Conservation (phyloP, 2,113 vertebrate genomes). For the rabbit (Oryctolagus cuniculus) region DNA sequence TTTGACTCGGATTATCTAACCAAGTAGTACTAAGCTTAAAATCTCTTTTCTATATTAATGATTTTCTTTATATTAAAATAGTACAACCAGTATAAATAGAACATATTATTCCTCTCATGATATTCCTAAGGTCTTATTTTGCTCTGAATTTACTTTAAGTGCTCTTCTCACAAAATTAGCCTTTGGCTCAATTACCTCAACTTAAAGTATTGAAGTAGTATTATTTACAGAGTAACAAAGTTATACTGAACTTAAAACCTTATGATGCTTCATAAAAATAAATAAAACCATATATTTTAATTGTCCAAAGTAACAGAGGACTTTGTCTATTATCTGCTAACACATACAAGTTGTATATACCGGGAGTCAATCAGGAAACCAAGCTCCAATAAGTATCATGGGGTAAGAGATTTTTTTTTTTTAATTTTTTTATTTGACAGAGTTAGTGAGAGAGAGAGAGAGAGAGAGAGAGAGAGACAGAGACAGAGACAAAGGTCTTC, state of each 20-base stretch:
- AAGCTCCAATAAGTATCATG: not conserved
- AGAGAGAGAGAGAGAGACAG: too few relatives aligned
- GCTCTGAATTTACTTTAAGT: not conserved
- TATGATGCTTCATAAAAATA: not conserved
- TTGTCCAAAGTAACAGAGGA: not conserved
- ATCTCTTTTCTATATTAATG: not conserved
- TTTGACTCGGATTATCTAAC: slow-evolving; percentile 23
- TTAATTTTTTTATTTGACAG: not conserved
- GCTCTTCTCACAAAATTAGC: not conserved
- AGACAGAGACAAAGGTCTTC: too few relatives aligned
- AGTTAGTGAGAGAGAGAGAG: too few relatives aligned
- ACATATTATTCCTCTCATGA: not conserved
- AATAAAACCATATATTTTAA: not conserved
- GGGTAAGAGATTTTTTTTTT: not conserved
- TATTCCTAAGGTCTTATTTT: not conserved
- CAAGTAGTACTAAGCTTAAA: not conserved
- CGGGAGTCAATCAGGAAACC: not conserved
- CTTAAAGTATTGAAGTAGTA: not conserved
- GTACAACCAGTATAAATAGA: not conserved
- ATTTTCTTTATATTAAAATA: not conserved
- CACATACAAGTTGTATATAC: not conserved
- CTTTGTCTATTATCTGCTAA: slow-evolving; percentile 20
- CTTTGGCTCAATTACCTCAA: not conserved
- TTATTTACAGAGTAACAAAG: not conserved
- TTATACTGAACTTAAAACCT: not conserved